Evolutionary conservation across 2,888 invertebrate species (phyloP).

Genomic region (Drosophila fulvimacula): DNA sequence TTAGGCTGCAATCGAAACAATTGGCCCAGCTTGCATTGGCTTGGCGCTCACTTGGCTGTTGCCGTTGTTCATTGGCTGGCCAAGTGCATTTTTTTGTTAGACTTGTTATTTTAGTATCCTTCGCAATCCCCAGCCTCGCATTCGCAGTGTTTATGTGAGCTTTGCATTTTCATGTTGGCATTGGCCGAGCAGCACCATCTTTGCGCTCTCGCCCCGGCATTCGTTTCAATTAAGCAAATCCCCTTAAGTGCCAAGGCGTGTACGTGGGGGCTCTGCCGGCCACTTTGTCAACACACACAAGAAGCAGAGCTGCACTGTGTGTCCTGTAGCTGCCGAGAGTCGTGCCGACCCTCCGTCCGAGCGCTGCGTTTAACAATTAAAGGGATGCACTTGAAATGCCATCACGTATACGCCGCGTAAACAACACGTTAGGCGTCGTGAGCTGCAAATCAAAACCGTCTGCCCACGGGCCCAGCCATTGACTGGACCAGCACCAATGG

Average conservation of each 20-base stretch:
- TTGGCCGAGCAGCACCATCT: slow-evolving; percentile 39
- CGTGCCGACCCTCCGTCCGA: neutral
- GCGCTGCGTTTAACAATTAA: slow-evolving; percentile 72
- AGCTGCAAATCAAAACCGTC: slow-evolving; percentile 43
- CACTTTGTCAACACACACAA: slow-evolving; percentile 59
- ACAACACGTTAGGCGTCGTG: slow-evolving; percentile 49
- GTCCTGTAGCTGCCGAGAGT: neutral
- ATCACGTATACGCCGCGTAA: slow-evolving; percentile 69
- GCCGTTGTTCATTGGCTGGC: slow-evolving; percentile 35
- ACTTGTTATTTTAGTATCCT: slow-evolving; percentile 40
- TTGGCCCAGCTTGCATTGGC: slow-evolving; percentile 31
- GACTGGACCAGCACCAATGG: slow-evolving; percentile 13
- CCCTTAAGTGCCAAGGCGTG: slow-evolving; percentile 80
- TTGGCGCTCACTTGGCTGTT: slow-evolving; percentile 20
- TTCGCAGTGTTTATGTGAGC: slow-evolving; percentile 43
- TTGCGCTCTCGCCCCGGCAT: slow-evolving; percentile 57
- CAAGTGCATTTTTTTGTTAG: slow-evolving; percentile 61
- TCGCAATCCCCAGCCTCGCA: neutral
- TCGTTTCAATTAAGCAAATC: slow-evolving; percentile 82
- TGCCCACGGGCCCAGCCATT: slow-evolving; percentile 30
- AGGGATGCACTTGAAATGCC: slow-evolving; percentile 74
- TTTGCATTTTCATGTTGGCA: slow-evolving; percentile 56
- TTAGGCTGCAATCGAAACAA: slow-evolving; percentile 58
- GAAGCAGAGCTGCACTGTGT: slow-evolving; percentile 29
- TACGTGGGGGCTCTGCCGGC: slow-evolving; percentile 53